Evolutionary conservation across 1,140 invertebrate species (phyloP).

Genomic region (Piezodorus guildinii): DNA sequence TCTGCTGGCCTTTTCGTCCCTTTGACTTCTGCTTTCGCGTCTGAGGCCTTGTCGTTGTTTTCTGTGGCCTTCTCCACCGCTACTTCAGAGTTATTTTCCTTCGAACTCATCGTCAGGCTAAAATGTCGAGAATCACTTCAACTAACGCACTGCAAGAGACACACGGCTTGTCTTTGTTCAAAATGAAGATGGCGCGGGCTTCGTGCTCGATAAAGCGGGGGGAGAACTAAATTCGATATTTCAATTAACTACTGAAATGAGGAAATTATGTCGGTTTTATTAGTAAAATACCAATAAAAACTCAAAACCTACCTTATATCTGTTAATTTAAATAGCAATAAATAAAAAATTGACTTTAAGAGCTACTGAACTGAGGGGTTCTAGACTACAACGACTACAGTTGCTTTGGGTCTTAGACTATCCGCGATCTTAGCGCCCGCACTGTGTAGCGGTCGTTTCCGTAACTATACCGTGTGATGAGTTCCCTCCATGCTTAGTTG

Average conservation of each 20-base stretch:
- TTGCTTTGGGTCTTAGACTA: constrained; percentile 36
- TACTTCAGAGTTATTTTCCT: constrained; percentile 69
- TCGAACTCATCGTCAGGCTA: constrained; percentile 61
- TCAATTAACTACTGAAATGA: too few species aligned
- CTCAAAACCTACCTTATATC: too few species aligned
- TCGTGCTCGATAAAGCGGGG: constrained; percentile 41
- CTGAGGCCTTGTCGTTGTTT: constrained; percentile 54
- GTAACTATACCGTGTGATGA: too few species aligned
- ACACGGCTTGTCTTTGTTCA: constrained; percentile 48
- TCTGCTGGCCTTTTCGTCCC: constrained; percentile 76
- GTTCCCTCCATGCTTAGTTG: too few species aligned
- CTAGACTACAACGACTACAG: constrained; percentile 38
- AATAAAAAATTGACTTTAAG: neutral
- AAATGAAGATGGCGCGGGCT: constrained; percentile 72
- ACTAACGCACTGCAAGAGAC: constrained; percentile 29
- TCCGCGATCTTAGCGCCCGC: constrained; percentile 25
- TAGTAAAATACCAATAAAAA: too few species aligned
- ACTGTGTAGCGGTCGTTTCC: constrained; percentile 20
- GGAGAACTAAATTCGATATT: neutral
- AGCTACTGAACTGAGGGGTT: constrained; percentile 36
- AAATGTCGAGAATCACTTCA: constrained; percentile 40
- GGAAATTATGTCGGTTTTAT: too few species aligned
- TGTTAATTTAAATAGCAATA: neutral
- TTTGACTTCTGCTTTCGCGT: constrained; percentile 69
- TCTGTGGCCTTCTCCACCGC: constrained; percentile 65